These are phyloP conservation scores for Rhinoptilus africanus DNA, from an alignment of 2,113 vertebrate genomes.

Conservation along the genomic window DNA sequence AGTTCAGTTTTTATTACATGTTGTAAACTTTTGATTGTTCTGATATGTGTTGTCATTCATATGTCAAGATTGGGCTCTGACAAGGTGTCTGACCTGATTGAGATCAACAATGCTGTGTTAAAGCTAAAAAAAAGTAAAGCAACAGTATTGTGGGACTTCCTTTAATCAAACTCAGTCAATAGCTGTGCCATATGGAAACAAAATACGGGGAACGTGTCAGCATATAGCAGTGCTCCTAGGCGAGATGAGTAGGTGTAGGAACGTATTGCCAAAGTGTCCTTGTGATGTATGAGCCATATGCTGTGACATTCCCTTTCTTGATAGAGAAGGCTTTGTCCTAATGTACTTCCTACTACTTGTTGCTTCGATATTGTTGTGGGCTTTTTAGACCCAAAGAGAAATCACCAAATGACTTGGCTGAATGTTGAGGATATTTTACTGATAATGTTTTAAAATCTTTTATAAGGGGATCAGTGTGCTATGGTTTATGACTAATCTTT, in stretches of 20 bases:
- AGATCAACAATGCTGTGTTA: constrained; percentile 41
- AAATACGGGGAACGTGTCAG: fast-evolving
- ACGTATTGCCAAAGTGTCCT: not conserved
- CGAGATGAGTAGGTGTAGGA: not conserved
- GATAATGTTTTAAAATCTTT: not conserved
- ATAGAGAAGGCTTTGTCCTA: not conserved
- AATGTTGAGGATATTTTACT: not conserved
- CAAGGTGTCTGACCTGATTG: constrained; percentile 41
- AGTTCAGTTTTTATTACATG: constrained; percentile 69
- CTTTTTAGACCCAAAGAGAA: not conserved
- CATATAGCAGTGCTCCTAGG: not conserved
- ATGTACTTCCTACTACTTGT: not conserved
- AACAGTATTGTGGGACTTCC: not conserved
- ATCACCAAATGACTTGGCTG: constrained; percentile 13
- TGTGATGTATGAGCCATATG: not conserved
- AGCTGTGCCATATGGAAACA: not conserved
- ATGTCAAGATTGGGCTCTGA: constrained; percentile 53
- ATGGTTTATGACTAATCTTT: not conserved
- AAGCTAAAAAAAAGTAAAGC: not conserved
- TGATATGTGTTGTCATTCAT: constrained; percentile 59
- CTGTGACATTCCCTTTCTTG: not conserved
- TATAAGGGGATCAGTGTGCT: not conserved
- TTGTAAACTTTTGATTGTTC: constrained; percentile 68
- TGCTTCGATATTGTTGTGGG: not conserved
- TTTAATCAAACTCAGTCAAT: not conserved